phyloP scores from a whole-genome alignment of 2,888 invertebrate genomes.

The Caenorhabditis sinica region DNA sequence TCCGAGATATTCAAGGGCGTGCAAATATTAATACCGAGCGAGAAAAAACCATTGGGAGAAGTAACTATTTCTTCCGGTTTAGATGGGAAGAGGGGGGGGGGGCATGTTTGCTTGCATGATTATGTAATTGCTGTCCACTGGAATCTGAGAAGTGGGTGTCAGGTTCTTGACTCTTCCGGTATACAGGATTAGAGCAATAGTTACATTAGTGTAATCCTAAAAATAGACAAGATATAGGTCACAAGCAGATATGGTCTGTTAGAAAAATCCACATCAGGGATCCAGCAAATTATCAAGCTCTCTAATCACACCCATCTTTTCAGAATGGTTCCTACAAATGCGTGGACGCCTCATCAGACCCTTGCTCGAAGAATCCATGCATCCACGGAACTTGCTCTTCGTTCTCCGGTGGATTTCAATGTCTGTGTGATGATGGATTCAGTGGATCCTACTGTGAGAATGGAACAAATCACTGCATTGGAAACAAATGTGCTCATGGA shows the following conservation, averaged over 20 bases:
- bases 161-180: conserved; percentile 23
- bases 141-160: conserved; percentile 38
- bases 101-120: conserved; percentile 14
- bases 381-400: conserved; percentile 92
- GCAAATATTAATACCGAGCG: conserved; percentile 34
- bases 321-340: conserved; percentile 57
- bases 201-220: conserved; percentile 9
- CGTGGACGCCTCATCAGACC: conserved; percentile 85
- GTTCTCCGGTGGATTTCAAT: conserved; percentile 92
- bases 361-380: conserved; percentile 89
- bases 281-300: too few relatives aligned
- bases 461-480: conserved; percentile 91
- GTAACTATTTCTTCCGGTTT: conserved; percentile 22
- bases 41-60: not conserved
- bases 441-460: conserved; percentile 87
- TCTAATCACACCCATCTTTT: too few relatives aligned
- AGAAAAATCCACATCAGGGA: too few relatives aligned
- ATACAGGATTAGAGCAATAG: not conserved
- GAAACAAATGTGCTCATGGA: conserved; percentile 94
- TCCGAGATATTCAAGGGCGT: conserved; percentile 41
- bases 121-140: conserved; percentile 29
- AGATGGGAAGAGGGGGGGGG: too few relatives aligned
- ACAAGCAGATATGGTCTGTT: too few relatives aligned
- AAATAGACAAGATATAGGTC: too few relatives aligned
- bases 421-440: conserved; percentile 99